Evolutionary conservation across 2,888 invertebrate genomes (phyloP), one percentile per base, ranked within the genome.

Genomic region (Sylvicola cinctus): DNA sequence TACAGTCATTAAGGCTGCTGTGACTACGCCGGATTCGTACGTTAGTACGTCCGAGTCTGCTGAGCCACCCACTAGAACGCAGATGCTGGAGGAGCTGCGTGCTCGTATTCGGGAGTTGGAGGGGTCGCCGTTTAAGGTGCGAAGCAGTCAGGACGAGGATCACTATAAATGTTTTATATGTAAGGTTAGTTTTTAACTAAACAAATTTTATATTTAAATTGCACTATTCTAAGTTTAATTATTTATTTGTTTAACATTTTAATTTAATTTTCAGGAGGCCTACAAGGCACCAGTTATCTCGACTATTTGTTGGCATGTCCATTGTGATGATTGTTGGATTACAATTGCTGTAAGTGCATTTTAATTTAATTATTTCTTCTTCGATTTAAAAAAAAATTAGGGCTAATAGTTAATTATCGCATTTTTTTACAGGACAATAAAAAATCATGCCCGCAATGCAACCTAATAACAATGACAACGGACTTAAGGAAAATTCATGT

Each of bases 131-230:
- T 36, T 38, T 8, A 38, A 38, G 27, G 23, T 31, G 11, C 28
- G 38, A 25, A 31, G 25, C n/a, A 48, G 45, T 31, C 47, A 61
- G 48, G 53, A 59, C 43, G 67, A 66, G 49, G 65, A 68, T 43
- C 61, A 61, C 49, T 68, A 68, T 54, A 72, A 73, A 55, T 77
- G 76, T 62, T 65, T 75, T 52, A 75, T 77, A 52, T 77, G 76
- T 58, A 68, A 74, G 71, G 75, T 75, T 61, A 62, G 61, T 52
- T 45, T 46, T 48, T 49, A 47, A 49, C n/a, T n/a, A n/a, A n/a
- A n/a, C n/a, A n/a, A n/a, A n/a, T n/a, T n/a, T n/a, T n/a, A n/a
- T n/a, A n/a, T n/a, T n/a, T n/a, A n/a, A n/a, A n/a, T n/a, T n/a
- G n/a, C n/a, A n/a, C n/a, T 35, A 16, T n/a, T 12, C 11, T 33